These are phyloP conservation scores for Parnassius apollo DNA, from an alignment of 2,888 invertebrate species.

Conservation along the genomic window DNA sequence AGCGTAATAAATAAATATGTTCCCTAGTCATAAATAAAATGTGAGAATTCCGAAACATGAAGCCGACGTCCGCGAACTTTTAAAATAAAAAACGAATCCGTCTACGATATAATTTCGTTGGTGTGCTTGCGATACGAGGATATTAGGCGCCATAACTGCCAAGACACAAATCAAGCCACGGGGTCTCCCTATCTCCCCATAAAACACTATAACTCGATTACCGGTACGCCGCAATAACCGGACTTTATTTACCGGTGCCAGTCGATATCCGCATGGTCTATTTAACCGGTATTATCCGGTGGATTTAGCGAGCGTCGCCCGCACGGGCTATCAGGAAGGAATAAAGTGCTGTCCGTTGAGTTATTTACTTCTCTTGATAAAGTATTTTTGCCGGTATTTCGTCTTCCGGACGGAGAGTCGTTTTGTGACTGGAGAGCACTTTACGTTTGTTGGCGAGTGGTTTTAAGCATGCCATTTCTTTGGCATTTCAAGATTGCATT, in stretches of 20 bases:
- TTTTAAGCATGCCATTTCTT: constrained; percentile 9
- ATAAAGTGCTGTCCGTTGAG: constrained; percentile 1
- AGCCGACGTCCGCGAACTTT: constrained; percentile 5
- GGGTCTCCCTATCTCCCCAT: constrained; percentile 19
- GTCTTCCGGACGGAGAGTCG: neutral
- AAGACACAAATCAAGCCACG: constrained; percentile 35
- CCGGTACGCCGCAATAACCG: constrained; percentile 25
- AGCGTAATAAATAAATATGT: neutral
- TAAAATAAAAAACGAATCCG: constrained; percentile 13
- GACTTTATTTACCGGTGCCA: constrained; percentile 34
- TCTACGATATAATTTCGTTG: constrained; percentile 10
- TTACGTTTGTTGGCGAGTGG: neutral
- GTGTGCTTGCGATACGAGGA: constrained; percentile 20
- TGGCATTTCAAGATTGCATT: neutral
- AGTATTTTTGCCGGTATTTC: constrained; percentile 9
- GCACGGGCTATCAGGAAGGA: constrained; percentile 31
- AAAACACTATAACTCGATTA: constrained; percentile 24
- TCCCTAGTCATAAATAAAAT: neutral
- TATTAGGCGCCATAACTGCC: constrained; percentile 26
- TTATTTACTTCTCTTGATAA: constrained; percentile 13
- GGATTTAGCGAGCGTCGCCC: constrained; percentile 29
- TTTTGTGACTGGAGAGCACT: constrained; percentile 3
- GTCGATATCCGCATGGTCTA: constrained; percentile 33
- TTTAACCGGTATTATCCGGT: constrained; percentile 39
- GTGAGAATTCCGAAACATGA: neutral